Conservation (phyloP, 2,113 vertebrate genomes). For the Xiphophorus couchianus region DNA sequence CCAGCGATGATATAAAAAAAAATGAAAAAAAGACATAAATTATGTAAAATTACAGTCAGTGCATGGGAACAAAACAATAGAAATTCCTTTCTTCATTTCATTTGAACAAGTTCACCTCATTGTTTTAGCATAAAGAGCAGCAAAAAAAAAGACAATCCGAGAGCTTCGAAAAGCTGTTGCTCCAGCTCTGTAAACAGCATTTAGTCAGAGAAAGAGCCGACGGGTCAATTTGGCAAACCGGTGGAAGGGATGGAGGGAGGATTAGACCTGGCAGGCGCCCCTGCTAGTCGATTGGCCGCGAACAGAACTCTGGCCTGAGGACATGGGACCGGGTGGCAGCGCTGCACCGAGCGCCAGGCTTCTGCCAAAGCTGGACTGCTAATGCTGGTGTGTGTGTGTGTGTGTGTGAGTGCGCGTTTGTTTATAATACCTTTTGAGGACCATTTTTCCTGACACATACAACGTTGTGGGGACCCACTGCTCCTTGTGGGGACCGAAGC, state of each 20-base stretch:
- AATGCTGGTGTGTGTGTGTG: conserved; percentile 2
- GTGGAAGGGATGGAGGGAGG: conserved; percentile 14
- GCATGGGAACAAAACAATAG: conserved; percentile 33
- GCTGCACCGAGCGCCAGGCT: conserved; percentile 28
- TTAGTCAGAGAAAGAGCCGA: background rate
- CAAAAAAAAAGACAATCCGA: background rate
- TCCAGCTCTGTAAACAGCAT: conserved; percentile 3
- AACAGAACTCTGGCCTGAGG: conserved; percentile 40
- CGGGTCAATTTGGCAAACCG: conserved; percentile 44
- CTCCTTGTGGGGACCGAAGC: no score
- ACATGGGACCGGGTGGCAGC: conserved; percentile 35
- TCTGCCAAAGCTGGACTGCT: conserved; percentile 26
- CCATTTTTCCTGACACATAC: no score
- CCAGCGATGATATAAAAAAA: conserved; percentile 13
- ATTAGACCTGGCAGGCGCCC: conserved; percentile 59
- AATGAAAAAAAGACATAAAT: conserved; percentile 51
- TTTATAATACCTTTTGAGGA: no score
- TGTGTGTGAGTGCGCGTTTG: no score
- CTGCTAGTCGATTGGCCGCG: conserved; percentile 58
- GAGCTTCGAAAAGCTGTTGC: background rate
- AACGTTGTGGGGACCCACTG: no score
- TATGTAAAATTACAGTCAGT: conserved; percentile 66
- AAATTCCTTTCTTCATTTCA: background rate
- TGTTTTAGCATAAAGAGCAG: background rate
- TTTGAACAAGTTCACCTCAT: background rate